These are phyloP conservation scores for Ciconia stormi DNA, from an alignment of 2,113 vertebrate species.

Conservation along the genomic window DNA sequence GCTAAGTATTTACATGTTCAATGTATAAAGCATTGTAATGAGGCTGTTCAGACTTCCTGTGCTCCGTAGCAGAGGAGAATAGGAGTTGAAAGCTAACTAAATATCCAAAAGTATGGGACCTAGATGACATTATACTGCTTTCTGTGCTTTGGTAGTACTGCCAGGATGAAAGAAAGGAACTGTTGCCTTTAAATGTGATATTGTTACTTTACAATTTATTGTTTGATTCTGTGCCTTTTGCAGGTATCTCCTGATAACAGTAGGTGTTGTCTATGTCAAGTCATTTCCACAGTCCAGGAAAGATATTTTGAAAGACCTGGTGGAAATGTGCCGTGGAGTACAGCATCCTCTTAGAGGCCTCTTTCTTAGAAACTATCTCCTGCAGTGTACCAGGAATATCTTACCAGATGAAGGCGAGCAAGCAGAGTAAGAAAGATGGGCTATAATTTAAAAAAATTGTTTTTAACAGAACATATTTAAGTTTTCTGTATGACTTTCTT, in stretches of 20 bases:
- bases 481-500: neutral
- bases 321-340: conserved; percentile 99
- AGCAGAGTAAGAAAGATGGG: conserved; percentile 82
- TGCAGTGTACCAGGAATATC: conserved; percentile 97
- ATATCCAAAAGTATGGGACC: neutral
- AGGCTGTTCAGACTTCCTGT: neutral
- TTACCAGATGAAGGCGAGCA: conserved; percentile 95
- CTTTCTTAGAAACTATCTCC: conserved; percentile 95
- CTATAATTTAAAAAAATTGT: neutral
- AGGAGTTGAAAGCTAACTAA: neutral
- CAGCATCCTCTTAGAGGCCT: conserved; percentile 95
- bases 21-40: neutral
- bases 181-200: neutral
- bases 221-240: neutral
- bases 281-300: conserved; percentile 99
- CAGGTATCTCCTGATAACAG: conserved; percentile 96
- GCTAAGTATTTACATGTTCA: neutral
- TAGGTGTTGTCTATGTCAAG: conserved; percentile 97
- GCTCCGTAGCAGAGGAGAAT: neutral
- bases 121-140: neutral
- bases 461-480: neutral
- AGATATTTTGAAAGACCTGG: conserved; percentile 96
- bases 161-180: neutral
- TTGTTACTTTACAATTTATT: neutral
- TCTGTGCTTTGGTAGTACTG: neutral